phyloP scores from a whole-genome alignment of 2,113 vertebrate genomes.

The Daboia siamensis region DNA sequence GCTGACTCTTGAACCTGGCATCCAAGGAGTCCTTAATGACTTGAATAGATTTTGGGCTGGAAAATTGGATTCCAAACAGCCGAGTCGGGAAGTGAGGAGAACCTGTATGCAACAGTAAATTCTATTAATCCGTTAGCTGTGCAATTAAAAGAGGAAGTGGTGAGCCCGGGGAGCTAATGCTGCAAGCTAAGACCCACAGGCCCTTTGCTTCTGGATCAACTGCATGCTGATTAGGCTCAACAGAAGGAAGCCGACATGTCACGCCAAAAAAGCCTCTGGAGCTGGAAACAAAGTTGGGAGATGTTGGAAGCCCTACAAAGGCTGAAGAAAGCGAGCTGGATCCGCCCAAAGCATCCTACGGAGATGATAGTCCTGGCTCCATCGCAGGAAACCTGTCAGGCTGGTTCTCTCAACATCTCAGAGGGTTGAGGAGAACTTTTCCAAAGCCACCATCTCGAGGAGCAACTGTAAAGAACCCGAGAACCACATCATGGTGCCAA shows the following conservation, averaged over 20 bases:
- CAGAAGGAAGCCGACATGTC: not conserved
- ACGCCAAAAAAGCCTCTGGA: slow-evolving; percentile 60
- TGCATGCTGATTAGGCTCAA: slow-evolving; percentile 58
- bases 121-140: slow-evolving; percentile 44
- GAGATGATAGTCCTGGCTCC: fast-evolving
- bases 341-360: slow-evolving; percentile 9
- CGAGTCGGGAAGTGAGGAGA: slow-evolving; percentile 25
- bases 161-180: slow-evolving; percentile 33
- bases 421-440: not conserved
- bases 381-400: not conserved
- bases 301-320: slow-evolving; percentile 57
- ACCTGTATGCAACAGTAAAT: slow-evolving; percentile 42
- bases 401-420: not conserved
- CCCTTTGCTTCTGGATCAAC: slow-evolving; percentile 57
- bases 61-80: slow-evolving; percentile 50
- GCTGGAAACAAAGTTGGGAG: slow-evolving; percentile 53
- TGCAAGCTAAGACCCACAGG: slow-evolving; percentile 50
- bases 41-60: not conserved
- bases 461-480: not conserved
- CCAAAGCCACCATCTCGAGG: not conserved
- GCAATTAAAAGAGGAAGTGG: slow-evolving; percentile 55
- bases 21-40: slow-evolving; percentile 55
- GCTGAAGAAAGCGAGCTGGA: slow-evolving; percentile 45
- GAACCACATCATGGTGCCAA: slow-evolving; percentile 41
- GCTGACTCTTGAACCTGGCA: slow-evolving; percentile 48